Conservation (phyloP, 2,113 vertebrate species). For the Sinocyclocheilus grahami region DNA sequence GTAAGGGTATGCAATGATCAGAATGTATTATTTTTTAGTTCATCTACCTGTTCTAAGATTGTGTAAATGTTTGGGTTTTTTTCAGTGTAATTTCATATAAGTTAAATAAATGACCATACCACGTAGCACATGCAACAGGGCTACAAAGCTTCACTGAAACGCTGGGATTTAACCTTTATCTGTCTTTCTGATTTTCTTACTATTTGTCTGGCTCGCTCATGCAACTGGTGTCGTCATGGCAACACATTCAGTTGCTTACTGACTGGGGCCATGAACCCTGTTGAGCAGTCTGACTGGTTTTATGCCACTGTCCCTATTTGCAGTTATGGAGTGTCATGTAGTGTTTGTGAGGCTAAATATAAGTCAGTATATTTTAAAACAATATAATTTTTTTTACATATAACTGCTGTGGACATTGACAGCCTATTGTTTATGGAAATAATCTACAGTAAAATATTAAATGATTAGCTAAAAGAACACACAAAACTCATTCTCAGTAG, state of each 20-base stretch:
- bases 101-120: no score
- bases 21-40: no score
- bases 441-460: neutral
- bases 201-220: constrained; percentile 60
- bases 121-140: no score
- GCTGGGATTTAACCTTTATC: no score
- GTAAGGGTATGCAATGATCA: no score
- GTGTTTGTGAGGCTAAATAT: neutral
- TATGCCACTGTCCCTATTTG: neutral
- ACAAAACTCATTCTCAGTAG: neutral
- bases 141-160: no score
- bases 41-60: no score
- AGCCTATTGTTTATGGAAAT: neutral
- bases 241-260: neutral
- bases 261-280: neutral
- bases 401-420: neutral
- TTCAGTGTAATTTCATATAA: no score
- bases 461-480: no score
- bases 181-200: neutral
- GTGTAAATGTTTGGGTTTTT: no score
- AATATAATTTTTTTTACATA: neutral
- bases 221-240: constrained; percentile 30
- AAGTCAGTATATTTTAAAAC: neutral
- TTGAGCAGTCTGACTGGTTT: neutral
- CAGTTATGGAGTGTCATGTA: neutral